These are phyloP conservation scores for Brenthis ino DNA, from an alignment of 2,888 invertebrate species.

Conservation along the genomic window DNA sequence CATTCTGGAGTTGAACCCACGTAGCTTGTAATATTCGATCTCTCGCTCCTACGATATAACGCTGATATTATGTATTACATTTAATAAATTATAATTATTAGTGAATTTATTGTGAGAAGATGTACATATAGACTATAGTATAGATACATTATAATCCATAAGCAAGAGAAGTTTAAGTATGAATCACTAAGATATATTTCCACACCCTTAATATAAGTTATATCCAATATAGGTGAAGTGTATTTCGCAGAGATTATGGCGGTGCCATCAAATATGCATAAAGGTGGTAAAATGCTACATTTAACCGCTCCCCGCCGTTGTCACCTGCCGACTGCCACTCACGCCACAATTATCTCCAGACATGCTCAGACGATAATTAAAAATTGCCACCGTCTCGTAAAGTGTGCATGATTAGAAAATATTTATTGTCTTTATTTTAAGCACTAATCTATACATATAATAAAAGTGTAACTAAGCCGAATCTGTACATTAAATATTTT, in stretches of 20 bases:
- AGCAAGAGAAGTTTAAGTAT: background rate
- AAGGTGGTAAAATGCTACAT: constrained; percentile 82
- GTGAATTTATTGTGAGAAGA: too few species aligned
- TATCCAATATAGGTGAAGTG: constrained; percentile 62
- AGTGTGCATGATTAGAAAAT: constrained; percentile 46
- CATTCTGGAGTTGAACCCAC: too few species aligned
- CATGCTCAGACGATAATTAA: constrained; percentile 79
- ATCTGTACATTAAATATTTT: too few species aligned
- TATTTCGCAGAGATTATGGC: constrained; percentile 77
- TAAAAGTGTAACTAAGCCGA: too few species aligned
- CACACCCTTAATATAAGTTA: constrained; percentile 55
- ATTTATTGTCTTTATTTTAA: constrained; percentile 1
- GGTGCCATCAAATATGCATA: constrained; percentile 82
- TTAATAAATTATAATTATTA: too few species aligned
- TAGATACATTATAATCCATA: background rate
- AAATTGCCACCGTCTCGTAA: constrained; percentile 71
- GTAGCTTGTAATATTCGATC: too few species aligned
- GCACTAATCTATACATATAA: too few species aligned
- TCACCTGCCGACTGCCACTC: constrained; percentile 62
- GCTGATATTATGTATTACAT: too few species aligned
- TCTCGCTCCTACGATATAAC: too few species aligned
- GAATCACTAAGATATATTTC: constrained; percentile 14
- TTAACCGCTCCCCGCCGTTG: constrained; percentile 76
- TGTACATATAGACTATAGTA: background rate
- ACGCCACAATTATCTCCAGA: constrained; percentile 55